phyloP scores from a whole-genome alignment of 2,888 invertebrate genomes.

The Melinaea menophilus region DNA sequence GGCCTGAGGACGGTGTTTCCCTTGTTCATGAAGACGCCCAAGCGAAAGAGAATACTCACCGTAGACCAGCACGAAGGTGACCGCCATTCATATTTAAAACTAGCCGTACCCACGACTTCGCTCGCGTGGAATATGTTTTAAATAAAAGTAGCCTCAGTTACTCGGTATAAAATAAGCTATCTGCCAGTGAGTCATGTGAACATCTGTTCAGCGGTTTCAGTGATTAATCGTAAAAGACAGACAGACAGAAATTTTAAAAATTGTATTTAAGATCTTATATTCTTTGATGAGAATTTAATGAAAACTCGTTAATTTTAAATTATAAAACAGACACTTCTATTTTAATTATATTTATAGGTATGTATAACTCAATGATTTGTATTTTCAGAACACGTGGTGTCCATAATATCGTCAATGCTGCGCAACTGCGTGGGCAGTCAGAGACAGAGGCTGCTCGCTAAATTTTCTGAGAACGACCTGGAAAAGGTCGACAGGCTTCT shows the following conservation, averaged over 20 bases:
- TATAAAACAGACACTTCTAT: neutral
- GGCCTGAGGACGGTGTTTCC: slow-evolving; percentile 98
- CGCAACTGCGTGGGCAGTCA: slow-evolving; percentile 95
- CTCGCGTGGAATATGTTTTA: too few relatives aligned
- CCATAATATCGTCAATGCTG: slow-evolving; percentile 95
- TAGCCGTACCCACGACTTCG: too few relatives aligned
- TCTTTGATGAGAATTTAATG: too few relatives aligned
- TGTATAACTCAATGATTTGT: slow-evolving; percentile 5
- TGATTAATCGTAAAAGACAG: too few relatives aligned
- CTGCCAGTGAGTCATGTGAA: too few relatives aligned
- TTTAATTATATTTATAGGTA: too few relatives aligned
- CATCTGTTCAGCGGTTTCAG: too few relatives aligned
- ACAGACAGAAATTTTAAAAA: too few relatives aligned
- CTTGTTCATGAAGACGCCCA: slow-evolving; percentile 99
- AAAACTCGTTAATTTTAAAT: too few relatives aligned
- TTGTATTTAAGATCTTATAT: too few relatives aligned
- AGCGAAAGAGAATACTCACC: slow-evolving; percentile 87
- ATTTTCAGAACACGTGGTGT: slow-evolving; percentile 90
- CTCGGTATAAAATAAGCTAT: too few relatives aligned
- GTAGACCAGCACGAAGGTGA: slow-evolving; percentile 93
- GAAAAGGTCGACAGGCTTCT: slow-evolving; percentile 98
- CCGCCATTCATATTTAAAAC: neutral
- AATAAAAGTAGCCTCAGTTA: too few relatives aligned
- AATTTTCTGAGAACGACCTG: slow-evolving; percentile 98
- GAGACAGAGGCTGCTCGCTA: slow-evolving; percentile 92